Conservation (phyloP, 2,888 invertebrate genomes). For the Cabera pusaria region DNA sequence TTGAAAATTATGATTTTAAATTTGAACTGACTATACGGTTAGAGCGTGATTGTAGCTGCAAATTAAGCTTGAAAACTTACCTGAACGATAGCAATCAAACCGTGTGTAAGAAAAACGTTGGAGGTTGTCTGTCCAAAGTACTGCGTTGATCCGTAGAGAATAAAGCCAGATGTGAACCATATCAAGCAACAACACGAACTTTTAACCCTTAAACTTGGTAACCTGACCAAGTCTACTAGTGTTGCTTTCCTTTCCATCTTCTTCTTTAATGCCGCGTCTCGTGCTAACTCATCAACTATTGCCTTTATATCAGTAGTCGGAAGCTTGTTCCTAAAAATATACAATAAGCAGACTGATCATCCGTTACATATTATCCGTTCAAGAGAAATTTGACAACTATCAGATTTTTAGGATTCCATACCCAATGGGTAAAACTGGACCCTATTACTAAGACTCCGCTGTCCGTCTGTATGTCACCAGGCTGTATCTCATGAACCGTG, state of each 20-base stretch:
- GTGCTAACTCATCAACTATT: slow-evolving; percentile 28
- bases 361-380: no score
- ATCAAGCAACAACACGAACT: slow-evolving; percentile 86
- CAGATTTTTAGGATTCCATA: no score
- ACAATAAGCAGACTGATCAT: no score
- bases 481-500: no score
- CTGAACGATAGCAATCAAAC: background rate
- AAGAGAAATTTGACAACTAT: no score
- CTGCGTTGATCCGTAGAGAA: slow-evolving; percentile 91
- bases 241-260: slow-evolving; percentile 57
- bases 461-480: no score
- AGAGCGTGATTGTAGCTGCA: no score
- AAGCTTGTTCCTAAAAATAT: slow-evolving; percentile 58
- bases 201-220: slow-evolving; percentile 82
- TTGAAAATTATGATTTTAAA: no score
- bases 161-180: slow-evolving; percentile 90
- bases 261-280: slow-evolving; percentile 33
- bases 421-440: no score
- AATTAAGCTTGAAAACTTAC: background rate
- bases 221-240: slow-evolving; percentile 84
- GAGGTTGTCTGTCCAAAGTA: slow-evolving; percentile 90
- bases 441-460: no score
- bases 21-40: no score
- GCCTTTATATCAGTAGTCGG: slow-evolving; percentile 62
- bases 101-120: slow-evolving; percentile 24